These are phyloP conservation scores for Melanotaenia duboulayi DNA, from an alignment of 2,113 vertebrate genomes.

Conservation along the genomic window DNA sequence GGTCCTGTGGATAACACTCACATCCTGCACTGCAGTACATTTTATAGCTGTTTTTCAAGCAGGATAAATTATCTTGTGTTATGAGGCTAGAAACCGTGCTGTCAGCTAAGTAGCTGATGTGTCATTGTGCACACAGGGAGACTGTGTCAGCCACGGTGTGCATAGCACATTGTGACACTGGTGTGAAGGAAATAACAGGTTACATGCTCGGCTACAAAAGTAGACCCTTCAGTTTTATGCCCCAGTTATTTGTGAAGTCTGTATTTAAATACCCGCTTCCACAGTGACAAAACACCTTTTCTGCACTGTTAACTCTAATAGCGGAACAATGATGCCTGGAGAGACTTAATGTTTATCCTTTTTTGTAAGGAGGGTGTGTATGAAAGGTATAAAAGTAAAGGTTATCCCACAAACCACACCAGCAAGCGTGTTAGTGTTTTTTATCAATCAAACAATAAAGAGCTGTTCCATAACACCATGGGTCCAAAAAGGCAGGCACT, in stretches of 20 bases:
- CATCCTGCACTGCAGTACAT: conserved; percentile 1
- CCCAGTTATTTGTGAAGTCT: conserved; percentile 11
- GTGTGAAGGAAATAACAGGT: conserved; percentile 36
- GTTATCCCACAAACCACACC: conserved; percentile 31
- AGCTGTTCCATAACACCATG: not conserved
- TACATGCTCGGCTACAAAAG: conserved; percentile 14
- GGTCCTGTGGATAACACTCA: conserved; percentile 5
- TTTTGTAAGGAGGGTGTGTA: not conserved
- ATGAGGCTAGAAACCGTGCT: not conserved
- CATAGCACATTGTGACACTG: conserved; percentile 26
- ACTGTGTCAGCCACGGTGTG: conserved; percentile 1
- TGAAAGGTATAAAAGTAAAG: conserved; percentile 11
- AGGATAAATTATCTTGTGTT: conserved; percentile 34
- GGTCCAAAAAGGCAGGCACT: not conserved
- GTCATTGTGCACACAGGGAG: conserved; percentile 32
- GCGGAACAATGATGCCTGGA: not conserved
- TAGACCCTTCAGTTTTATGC: conserved; percentile 7
- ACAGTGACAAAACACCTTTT: not conserved
- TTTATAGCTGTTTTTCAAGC: conserved; percentile 23
- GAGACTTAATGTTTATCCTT: not conserved
- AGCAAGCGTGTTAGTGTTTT: not conserved
- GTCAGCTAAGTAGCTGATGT: conserved; percentile 34
- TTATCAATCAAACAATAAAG: not conserved
- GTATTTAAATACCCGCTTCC: conserved; percentile 1
- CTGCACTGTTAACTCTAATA: not conserved